Conservation (phyloP, 92 coral and sea anemone species). For the Parazoanthus atlanticus region DNA sequence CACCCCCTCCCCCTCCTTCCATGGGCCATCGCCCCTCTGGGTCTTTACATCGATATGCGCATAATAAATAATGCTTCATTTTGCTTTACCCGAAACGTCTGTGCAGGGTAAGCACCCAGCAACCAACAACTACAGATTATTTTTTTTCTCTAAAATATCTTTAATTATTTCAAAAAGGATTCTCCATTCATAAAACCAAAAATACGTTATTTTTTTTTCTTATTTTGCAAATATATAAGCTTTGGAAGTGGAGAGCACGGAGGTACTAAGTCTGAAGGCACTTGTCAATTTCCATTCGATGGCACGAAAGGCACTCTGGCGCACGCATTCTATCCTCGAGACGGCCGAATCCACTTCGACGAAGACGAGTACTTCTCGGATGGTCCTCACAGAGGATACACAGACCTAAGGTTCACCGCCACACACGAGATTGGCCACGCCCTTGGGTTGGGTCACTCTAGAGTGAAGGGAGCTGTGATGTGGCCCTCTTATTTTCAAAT, state of each 20-base stretch:
- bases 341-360: slow-evolving; percentile 15
- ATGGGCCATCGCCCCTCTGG: no score
- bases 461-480: slow-evolving; percentile 1
- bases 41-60: no score
- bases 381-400: slow-evolving; percentile 1
- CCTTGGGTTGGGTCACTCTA: not conserved
- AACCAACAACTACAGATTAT: no score
- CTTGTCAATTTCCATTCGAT: not conserved
- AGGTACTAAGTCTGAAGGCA: not conserved
- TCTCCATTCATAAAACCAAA: no score
- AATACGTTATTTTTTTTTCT: no score
- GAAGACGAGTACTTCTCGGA: slow-evolving; percentile 28
- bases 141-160: no score
- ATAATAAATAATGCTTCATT: no score
- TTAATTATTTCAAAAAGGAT: no score
- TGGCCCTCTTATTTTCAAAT: not conserved
- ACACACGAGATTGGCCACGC: slow-evolving; percentile 16
- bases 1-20: no score
- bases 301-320: slow-evolving; percentile 4
- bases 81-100: no score
- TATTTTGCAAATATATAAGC: not conserved
- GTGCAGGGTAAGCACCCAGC: no score
- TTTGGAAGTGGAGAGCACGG: not conserved
- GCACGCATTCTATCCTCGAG: not conserved
- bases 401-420: not conserved